These are phyloP conservation scores for Parapristionchus giblindavisi DNA, from an alignment of 2,888 invertebrate genomes.

Conservation along the genomic window DNA sequence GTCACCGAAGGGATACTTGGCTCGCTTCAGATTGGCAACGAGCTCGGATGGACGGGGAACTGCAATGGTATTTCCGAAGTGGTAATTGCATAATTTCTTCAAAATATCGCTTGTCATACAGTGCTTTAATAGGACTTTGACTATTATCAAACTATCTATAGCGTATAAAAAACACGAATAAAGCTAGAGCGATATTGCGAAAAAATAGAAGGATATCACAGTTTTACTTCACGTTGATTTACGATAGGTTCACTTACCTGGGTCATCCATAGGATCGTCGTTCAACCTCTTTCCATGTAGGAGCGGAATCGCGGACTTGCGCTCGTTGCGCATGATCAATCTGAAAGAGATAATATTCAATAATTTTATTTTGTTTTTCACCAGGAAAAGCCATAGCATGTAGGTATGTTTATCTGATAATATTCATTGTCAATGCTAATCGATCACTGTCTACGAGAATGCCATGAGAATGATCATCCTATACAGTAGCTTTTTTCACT, in stretches of 20 bases:
- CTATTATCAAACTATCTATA: not conserved
- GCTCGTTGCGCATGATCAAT: constrained; percentile 53
- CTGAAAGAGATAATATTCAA: no score
- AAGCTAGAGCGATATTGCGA: no score
- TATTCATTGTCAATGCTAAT: no score
- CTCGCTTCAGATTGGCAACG: constrained; percentile 54
- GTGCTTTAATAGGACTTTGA: not conserved
- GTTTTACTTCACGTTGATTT: no score
- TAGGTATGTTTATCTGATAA: no score
- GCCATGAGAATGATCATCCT: no score
- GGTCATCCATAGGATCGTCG: constrained; percentile 56
- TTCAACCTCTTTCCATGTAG: constrained; percentile 45
- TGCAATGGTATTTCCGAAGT: constrained; percentile 13
- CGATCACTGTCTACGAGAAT: no score
- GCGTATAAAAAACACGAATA: not conserved
- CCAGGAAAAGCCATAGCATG: no score
- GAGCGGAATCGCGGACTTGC: constrained; percentile 29
- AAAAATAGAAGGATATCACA: not conserved
- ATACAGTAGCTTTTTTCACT: no score
- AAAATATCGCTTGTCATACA: not conserved
- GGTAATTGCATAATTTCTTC: not conserved
- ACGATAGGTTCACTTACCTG: not conserved
- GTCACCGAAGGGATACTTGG: constrained; percentile 63
- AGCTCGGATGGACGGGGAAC: constrained; percentile 31
- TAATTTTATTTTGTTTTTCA: no score